A percentile compares a stretch with the other conserved stretches of the same genome.
Conservation (phyloP, 2,113 vertebrate genomes). For the Callospermophilus lateralis region DNA sequence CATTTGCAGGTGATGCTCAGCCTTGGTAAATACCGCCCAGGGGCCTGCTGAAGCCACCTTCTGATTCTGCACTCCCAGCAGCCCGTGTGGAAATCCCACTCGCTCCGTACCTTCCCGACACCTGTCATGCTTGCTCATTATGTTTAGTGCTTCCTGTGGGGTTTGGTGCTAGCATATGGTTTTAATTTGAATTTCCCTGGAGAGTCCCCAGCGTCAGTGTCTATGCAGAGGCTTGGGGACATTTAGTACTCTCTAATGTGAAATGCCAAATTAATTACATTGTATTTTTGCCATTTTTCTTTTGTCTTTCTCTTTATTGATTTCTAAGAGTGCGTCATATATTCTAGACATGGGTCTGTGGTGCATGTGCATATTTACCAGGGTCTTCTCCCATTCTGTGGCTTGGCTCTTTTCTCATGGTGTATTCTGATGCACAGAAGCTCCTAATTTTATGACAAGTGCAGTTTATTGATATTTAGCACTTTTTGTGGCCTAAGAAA, state of each 20-base stretch:
- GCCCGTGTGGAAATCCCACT: neutral
- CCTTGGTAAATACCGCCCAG: neutral
- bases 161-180: neutral
- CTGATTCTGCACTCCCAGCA: fast-evolving
- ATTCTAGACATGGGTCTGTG: neutral
- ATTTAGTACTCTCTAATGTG: too few species aligned
- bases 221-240: too few species aligned
- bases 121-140: neutral
- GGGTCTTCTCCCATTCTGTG: neutral
- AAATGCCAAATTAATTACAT: too few species aligned
- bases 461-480: neutral
- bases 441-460: neutral
- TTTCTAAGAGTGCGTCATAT: neutral
- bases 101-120: neutral
- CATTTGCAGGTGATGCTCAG: neutral
- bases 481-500: neutral
- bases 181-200: neutral
- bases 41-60: fast-evolving
- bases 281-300: too few species aligned
- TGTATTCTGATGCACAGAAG: neutral
- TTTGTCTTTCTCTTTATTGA: neutral
- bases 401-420: neutral
- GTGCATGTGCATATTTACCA: neutral
- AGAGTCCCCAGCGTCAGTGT: too few species aligned
- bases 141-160: neutral